Conservation (phyloP, 2,113 vertebrate species). For the Hyla sarda region DNA sequence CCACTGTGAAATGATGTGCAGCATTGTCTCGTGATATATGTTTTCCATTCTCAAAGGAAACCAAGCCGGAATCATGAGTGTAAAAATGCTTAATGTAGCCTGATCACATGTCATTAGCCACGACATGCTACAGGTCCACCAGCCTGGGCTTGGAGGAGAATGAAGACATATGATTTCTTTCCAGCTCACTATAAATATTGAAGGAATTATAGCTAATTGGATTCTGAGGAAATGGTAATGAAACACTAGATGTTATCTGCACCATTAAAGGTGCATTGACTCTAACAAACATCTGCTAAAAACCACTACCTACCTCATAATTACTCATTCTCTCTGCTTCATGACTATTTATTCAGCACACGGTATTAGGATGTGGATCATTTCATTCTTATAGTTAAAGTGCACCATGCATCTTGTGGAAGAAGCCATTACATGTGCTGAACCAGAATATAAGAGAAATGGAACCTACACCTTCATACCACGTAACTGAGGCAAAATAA, state of each 20-base stretch:
- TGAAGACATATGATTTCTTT: conserved; percentile 46
- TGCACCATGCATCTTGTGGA: background rate
- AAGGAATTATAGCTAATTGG: conserved; percentile 58
- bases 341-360: conserved; percentile 31
- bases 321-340: conserved; percentile 44
- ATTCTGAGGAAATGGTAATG: conserved; percentile 50
- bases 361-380: conserved; percentile 25
- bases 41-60: conserved; percentile 14
- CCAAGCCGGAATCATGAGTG: background rate
- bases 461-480: background rate
- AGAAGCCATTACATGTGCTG: background rate
- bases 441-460: background rate
- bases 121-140: conserved; percentile 35
- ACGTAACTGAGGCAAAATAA: no score
- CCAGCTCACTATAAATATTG: conserved; percentile 47
- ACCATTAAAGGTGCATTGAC: conserved; percentile 57
- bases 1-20: conserved; percentile 34
- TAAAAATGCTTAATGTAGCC: conserved; percentile 38
- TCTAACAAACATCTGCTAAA: conserved; percentile 55
- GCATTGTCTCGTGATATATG: conserved; percentile 28
- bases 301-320: conserved; percentile 35
- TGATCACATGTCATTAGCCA: conserved; percentile 51
- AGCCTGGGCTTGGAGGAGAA: background rate
- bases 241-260: conserved; percentile 58
- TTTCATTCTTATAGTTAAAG: background rate